phyloP scores from a whole-genome alignment of 92 coral and sea anemone genomes.

The Epizoanthus illoricatus region DNA sequence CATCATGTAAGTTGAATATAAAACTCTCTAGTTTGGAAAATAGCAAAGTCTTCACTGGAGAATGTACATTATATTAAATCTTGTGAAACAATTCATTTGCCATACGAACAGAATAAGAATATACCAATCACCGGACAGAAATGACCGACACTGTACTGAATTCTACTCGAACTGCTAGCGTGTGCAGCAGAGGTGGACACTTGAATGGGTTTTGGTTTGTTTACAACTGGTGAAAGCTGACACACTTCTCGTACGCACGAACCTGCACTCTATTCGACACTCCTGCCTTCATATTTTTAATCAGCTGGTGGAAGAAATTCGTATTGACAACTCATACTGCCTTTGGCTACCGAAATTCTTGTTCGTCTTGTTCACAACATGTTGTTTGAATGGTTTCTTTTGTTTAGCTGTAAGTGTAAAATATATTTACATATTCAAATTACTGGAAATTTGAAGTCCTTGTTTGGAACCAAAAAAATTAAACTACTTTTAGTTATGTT shows the following conservation, averaged over 20 bases:
- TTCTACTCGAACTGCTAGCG: background rate
- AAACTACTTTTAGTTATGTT: background rate
- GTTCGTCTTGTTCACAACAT: conserved; percentile 4
- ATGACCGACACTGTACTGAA: too few relatives aligned
- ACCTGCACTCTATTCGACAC: too few relatives aligned
- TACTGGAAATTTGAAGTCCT: background rate
- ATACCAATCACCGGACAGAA: too few relatives aligned
- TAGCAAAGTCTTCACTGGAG: too few relatives aligned
- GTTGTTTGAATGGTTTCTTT: conserved; percentile 32
- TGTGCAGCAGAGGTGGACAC: conserved; percentile 21
- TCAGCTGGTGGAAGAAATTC: background rate
- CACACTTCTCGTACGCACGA: conserved; percentile 11
- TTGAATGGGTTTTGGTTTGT: conserved; percentile 53
- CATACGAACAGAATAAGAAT: too few relatives aligned
- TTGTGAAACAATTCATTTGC: too few relatives aligned
- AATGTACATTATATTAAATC: too few relatives aligned
- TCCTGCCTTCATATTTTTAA: too few relatives aligned
- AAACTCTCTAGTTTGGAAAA: background rate
- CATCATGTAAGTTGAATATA: conserved; percentile 24
- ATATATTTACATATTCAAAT: conserved; percentile 41
- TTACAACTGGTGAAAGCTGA: conserved; percentile 23
- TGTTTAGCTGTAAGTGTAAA: conserved; percentile 54
- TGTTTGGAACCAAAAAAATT: background rate
- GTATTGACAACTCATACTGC: background rate
- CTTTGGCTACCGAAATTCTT: background rate